Conservation (phyloP, 2,888 invertebrate species). For the Loripinus fragilis region DNA sequence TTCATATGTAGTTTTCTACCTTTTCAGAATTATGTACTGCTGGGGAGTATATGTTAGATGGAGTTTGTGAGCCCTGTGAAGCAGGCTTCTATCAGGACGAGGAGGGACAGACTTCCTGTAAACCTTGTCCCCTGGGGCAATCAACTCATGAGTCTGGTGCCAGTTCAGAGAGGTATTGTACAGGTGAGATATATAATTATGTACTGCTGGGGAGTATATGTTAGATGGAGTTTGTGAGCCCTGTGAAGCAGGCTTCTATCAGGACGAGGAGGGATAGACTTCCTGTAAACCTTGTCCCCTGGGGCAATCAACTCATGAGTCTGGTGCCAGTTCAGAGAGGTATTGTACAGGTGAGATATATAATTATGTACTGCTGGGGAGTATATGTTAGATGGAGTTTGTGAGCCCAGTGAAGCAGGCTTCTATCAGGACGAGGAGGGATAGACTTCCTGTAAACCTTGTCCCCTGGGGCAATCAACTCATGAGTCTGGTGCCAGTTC, state of each 20-base stretch:
- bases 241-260: conserved; percentile 69
- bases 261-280: conserved; percentile 59
- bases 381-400: conserved; percentile 53
- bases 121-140: conserved; percentile 65
- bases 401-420: conserved; percentile 64
- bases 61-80: conserved; percentile 62
- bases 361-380: conserved; percentile 64
- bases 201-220: conserved; percentile 63
- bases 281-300: conserved; percentile 66
- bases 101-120: conserved; percentile 59
- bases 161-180: conserved; percentile 46
- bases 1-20: neutral
- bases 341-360: conserved; percentile 58
- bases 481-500: conserved; percentile 43
- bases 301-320: conserved; percentile 60
- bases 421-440: conserved; percentile 69
- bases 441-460: conserved; percentile 61
- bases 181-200: conserved; percentile 52
- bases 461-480: conserved; percentile 67
- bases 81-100: conserved; percentile 69
- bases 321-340: conserved; percentile 41
- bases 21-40: conserved; percentile 66
- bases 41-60: conserved; percentile 61
- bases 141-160: conserved; percentile 57
- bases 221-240: conserved; percentile 58